Evolutionary conservation across 1,140 invertebrate species (phyloP), one percentile per base, ranked within the genome.

Genomic region (Lordiphosa stackelbergi): DNA sequence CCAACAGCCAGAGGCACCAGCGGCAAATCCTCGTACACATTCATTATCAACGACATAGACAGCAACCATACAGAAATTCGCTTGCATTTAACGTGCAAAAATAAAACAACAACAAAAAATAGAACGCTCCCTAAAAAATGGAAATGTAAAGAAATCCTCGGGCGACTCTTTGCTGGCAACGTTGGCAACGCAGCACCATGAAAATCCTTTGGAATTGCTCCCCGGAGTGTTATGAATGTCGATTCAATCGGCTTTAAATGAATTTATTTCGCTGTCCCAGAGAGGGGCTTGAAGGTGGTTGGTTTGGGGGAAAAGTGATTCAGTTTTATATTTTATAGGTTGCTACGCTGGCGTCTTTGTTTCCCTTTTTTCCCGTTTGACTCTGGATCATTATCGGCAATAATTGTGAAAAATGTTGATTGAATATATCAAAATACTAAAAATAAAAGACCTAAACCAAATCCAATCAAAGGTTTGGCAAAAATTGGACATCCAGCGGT

Each of bases 161-260:
- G 66, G 75, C 75, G 70, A 81, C 71, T 75, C 68, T 81, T 74
- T 59, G 47, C 47, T 49, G 47, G 31, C 47, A 19, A 49, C 57
- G 64, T 59, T 71, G 57, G 66, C 72, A 74, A 74, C 64, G 54
- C 73, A 78, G 66, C 55, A 46, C 73, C 59, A 84, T 84, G 77
- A 83, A 83, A 83, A 83, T 86, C 73, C 84, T 86, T 85, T 86
- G 66, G 69, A 84, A 86, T 86, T 84, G 84, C 84, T 86, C 84
- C 84, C 84, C 72, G 69, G 84, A 86, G 84, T 86, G 84, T 79
- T 85, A 86, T 86, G 84, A 86, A 78, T 86, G 84, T 86, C 84
- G 74, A 70, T 75, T 69, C 84, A 85, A 86, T 86, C 84, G 74
- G 84, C 74, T 73, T 75, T 78, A 86, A 86, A 84, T 84, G 71